Evolutionary conservation across 2,797 vertebrate species (phyloP).

Genomic region (Calcarius lapponicus): DNA sequence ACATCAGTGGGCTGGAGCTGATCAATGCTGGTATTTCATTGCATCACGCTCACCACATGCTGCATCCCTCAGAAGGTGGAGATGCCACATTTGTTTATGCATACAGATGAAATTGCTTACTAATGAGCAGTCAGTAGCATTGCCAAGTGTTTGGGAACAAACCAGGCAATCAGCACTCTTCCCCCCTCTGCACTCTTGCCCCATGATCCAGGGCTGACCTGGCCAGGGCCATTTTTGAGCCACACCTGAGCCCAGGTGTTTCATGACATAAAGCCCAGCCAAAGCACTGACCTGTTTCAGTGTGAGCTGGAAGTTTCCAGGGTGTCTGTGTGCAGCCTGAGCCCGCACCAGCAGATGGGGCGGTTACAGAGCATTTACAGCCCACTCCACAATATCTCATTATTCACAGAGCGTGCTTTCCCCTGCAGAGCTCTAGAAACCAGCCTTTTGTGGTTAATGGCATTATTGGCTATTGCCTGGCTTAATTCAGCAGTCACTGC

Average conservation of each 20-base stretch:
- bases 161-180: not conserved
- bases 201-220: not conserved
- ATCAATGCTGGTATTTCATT: not conserved
- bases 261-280: not conserved
- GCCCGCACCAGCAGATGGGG: constrained; percentile 47
- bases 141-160: not conserved
- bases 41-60: not conserved
- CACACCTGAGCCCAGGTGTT: fast-evolving
- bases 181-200: not conserved
- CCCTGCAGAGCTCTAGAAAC: not conserved
- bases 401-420: not conserved
- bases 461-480: not conserved
- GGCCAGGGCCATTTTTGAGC: not conserved
- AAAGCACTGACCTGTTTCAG: not conserved
- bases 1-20: not conserved
- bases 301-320: not conserved
- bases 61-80: not conserved
- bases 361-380: not conserved
- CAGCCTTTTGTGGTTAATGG: not conserved
- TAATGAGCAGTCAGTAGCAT: not conserved
- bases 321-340: not conserved
- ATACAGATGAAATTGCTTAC: not conserved
- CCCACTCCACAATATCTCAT: not conserved
- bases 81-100: not conserved
- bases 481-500: not conserved